Percentiles rank a stretch among this genome's conserved stretches.
Evolutionary conservation across 1,140 invertebrate species (phyloP).

Genomic region (Lordiphosa collinella): DNA sequence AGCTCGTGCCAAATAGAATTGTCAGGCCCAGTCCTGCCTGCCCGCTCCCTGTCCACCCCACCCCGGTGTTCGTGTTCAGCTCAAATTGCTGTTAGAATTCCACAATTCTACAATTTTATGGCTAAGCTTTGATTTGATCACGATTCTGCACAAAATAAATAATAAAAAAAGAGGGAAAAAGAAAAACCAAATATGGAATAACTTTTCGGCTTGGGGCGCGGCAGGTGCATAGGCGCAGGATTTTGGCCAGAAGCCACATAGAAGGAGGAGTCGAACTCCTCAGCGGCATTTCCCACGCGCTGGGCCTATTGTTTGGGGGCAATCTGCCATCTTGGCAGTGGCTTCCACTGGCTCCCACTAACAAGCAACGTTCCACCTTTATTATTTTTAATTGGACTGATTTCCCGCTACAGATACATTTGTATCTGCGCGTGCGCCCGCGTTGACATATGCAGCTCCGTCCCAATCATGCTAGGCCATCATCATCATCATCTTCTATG

Average conservation of each 20-base stretch:
- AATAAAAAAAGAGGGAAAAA: too few relatives aligned
- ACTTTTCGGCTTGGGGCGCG: slow-evolving; percentile 34
- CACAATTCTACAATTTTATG: slow-evolving; percentile 66
- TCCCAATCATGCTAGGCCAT: slow-evolving; percentile 69
- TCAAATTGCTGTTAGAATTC: slow-evolving; percentile 64
- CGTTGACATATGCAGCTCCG: slow-evolving; percentile 53
- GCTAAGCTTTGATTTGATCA: slow-evolving; percentile 66
- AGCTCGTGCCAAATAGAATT: slow-evolving; percentile 78
- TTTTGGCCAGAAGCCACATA: slow-evolving; percentile 4
- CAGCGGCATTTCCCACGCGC: slow-evolving; percentile 55
- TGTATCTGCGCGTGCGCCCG: slow-evolving; percentile 50
- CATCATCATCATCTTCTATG: slow-evolving; percentile 32
- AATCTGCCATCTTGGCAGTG: slow-evolving; percentile 65
- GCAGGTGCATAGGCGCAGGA: slow-evolving; percentile 43
- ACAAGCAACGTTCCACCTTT: slow-evolving; percentile 69
- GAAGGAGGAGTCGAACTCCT: slow-evolving; percentile 18
- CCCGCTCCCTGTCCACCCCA: neutral
- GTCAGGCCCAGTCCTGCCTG: slow-evolving; percentile 37
- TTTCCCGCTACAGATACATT: slow-evolving; percentile 70
- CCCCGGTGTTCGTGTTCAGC: slow-evolving; percentile 48
- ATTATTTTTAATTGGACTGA: slow-evolving; percentile 77
- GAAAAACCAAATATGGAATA: slow-evolving; percentile 32
- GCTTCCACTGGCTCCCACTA: slow-evolving; percentile 34
- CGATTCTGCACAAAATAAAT: slow-evolving; percentile 31
- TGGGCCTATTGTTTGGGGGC: slow-evolving; percentile 58